Evolutionary conservation across 2,797 vertebrate genomes (phyloP).

Genomic region (Micromesistius poutassou): DNA sequence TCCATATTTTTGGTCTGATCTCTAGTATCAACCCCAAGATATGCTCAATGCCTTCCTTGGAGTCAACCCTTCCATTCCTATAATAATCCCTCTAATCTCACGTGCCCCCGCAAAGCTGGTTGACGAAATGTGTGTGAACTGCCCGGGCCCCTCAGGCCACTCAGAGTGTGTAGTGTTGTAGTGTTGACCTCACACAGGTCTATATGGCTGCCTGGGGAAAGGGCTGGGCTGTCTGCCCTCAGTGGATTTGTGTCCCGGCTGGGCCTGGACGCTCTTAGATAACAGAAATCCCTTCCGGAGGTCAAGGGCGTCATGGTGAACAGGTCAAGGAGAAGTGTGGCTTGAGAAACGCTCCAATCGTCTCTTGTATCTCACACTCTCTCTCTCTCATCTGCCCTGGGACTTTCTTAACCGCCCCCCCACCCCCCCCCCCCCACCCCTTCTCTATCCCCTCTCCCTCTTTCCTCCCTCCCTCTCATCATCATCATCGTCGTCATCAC

Average conservation of each 20-base stretch:
- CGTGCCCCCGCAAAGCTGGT: conserved; percentile 40
- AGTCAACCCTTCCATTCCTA: not conserved
- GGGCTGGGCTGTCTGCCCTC: conserved; percentile 18
- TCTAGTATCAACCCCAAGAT: not conserved
- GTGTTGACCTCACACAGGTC: not conserved
- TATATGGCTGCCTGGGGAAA: conserved; percentile 12
- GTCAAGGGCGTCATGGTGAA: conserved; percentile 33
- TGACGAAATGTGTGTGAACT: conserved; percentile 31
- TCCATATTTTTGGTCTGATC: not conserved
- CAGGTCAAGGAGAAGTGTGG: conserved; percentile 21
- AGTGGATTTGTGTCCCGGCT: conserved; percentile 39
- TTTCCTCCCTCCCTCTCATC: no score
- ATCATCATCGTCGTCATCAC: no score
- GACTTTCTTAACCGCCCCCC: no score
- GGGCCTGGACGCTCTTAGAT: conserved; percentile 28
- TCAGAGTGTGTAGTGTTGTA: not conserved
- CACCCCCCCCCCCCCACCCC: no score
- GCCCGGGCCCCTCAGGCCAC: conserved; percentile 26
- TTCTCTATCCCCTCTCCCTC: no score
- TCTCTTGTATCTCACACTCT: not conserved
- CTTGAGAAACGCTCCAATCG: not conserved
- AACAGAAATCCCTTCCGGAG: conserved; percentile 24
- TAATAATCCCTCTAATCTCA: not conserved
- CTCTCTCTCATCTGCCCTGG: not conserved
- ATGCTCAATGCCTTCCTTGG: not conserved